These are phyloP conservation scores for Pipa parva DNA, from an alignment of 2,113 vertebrate species.

Conservation along the genomic window DNA sequence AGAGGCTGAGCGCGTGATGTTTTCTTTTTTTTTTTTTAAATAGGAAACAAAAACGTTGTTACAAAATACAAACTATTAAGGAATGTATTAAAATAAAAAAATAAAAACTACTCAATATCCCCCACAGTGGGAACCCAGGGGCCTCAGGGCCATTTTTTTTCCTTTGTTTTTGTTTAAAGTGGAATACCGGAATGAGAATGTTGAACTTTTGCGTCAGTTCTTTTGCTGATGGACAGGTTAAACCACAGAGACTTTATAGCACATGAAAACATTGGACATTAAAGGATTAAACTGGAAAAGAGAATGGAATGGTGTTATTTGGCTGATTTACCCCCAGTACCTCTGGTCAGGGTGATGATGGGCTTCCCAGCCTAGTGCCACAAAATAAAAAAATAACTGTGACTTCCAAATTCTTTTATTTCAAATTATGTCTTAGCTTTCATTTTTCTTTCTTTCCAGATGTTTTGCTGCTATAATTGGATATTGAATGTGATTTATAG, in stretches of 20 bases:
- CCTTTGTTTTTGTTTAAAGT: constrained; percentile 4
- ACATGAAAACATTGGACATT: constrained; percentile 21
- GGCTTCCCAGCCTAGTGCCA: not conserved
- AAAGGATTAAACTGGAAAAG: constrained; percentile 23
- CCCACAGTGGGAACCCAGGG: constrained; percentile 4
- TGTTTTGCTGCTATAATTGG: too few relatives aligned
- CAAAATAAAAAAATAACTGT: too few relatives aligned
- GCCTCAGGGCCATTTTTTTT: constrained; percentile 11
- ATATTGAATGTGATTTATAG: too few relatives aligned
- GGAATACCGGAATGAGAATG: not conserved
- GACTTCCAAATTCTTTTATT: too few relatives aligned
- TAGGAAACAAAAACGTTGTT: constrained; percentile 39
- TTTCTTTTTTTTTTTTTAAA: constrained; percentile 39
- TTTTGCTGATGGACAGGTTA: constrained; percentile 27
- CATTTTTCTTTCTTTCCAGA: too few relatives aligned
- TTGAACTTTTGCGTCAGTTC: not conserved
- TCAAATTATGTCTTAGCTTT: too few relatives aligned
- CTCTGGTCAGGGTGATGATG: too few relatives aligned
- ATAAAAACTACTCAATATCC: constrained; percentile 27
- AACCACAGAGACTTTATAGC: constrained; percentile 44
- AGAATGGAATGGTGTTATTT: constrained; percentile 3
- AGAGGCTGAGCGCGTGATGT: constrained; percentile 22
- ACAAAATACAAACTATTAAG: constrained; percentile 45
- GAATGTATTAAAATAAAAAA: constrained; percentile 49
- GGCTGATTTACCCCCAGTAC: not conserved